These are phyloP conservation scores for Campodea augens DNA, from an alignment of 1,140 invertebrate genomes.

Conservation along the genomic window DNA sequence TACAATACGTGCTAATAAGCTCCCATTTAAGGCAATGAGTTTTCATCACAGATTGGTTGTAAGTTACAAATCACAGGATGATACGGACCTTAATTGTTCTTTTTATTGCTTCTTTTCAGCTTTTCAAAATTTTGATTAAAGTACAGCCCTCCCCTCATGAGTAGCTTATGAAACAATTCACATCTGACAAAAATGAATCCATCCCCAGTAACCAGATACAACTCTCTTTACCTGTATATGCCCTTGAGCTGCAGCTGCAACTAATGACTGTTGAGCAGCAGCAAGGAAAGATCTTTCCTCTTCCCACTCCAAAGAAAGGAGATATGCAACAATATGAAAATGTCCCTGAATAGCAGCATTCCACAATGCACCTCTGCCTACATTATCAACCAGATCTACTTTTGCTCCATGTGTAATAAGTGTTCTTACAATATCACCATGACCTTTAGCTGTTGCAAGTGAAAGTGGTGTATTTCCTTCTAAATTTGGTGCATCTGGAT, in stretches of 20 bases:
- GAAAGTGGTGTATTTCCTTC: constrained; percentile 65
- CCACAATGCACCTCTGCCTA: constrained; percentile 68
- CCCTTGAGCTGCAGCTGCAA: constrained; percentile 68
- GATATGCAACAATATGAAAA: constrained; percentile 60
- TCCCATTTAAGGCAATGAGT: no score
- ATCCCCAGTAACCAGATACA: background rate
- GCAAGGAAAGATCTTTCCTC: constrained; percentile 17
- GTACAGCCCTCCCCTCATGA: no score
- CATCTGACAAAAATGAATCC: background rate
- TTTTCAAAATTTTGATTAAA: no score
- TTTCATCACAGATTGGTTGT: no score
- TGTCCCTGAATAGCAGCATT: constrained; percentile 74
- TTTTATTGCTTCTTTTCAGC: no score
- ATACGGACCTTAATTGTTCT: no score
- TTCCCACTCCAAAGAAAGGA: constrained; percentile 63
- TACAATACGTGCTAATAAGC: no score
- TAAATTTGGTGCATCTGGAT: constrained; percentile 71
- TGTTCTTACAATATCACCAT: constrained; percentile 65
- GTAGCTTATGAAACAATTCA: no score
- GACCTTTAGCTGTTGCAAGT: constrained; percentile 60
- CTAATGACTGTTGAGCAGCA: constrained; percentile 65
- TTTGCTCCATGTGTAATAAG: constrained; percentile 47
- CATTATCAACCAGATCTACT: constrained; percentile 56
- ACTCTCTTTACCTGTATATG: constrained; percentile 39
- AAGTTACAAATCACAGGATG: no score